Base-by-base conservation (phyloP, 2,113 vertebrate species). In the Misgurnus mizolepis region DNA sequence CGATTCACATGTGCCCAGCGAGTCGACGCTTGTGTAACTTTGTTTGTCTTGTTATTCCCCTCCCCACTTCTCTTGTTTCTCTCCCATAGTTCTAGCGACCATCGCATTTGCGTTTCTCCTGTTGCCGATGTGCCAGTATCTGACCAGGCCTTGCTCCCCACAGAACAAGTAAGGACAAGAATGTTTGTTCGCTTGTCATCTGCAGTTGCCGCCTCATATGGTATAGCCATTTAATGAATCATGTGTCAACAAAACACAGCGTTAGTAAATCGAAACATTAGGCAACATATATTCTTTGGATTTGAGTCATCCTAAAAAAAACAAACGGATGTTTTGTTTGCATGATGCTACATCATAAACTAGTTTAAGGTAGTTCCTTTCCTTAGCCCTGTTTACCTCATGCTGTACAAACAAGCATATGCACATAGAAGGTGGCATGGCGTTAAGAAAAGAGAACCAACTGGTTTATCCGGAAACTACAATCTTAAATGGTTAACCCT, bases 61-160 rank as follows among this genome's bases (percentile, higher is more conserved):
- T 86, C 79, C 83, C 68, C 80, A 61, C 45, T 40, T 34, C 78
- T 82, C 27, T 9, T 67, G 10, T 71, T 9, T 61, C 39, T 61
- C 83, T 67, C 86, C 76, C 71, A 14, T 89, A 99, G 98, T 99
- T 91, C 95, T 99, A 85, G 98, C 98, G 83, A 99, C 98, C 77
- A 99, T 99, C 90, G 98, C 98, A 79, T 99, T 99, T 87, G 98
- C 98, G 89, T 99, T 99, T 89, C 97, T 99, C 72, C 93, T 99
- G 90, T 92, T 99, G 92, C 98, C 98, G 62, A 99, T 99, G 98
- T 99, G 98, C 95, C 98, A 99, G 95, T 99, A 99, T 93, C 95
- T 99, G 93, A 99, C 97, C 89, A 94, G 95, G 89, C 97, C 98
- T 87, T 99, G 98, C 89, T 95, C 98, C 61, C 95, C 97, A 86